Evolutionary conservation across 2,888 invertebrate genomes (phyloP).

Genomic region (Drosophila fungiperda): DNA sequence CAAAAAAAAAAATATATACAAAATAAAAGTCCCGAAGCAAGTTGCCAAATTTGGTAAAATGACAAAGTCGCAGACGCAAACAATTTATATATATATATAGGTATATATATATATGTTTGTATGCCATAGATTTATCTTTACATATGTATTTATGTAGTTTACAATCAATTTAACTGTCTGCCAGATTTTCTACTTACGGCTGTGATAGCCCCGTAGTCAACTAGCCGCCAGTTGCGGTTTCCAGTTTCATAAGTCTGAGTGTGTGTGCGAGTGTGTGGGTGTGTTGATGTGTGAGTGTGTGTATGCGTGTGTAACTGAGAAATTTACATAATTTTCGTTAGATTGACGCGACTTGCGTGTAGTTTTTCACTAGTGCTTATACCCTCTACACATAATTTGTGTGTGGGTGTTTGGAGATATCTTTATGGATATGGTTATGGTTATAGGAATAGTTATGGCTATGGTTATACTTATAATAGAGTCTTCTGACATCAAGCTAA

Average conservation of each 20-base stretch:
- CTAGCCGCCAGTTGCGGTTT: constrained; percentile 40
- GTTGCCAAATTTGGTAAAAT: constrained; percentile 70
- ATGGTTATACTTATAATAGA: constrained; percentile 1
- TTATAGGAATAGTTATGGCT: neutral
- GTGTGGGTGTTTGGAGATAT: constrained; percentile 1
- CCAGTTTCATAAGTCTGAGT: constrained; percentile 33
- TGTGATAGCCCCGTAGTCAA: constrained; percentile 23
- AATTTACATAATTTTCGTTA: constrained; percentile 73
- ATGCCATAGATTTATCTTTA: constrained; percentile 47
- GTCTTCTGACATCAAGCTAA: neutral
- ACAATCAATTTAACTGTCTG: constrained; percentile 77
- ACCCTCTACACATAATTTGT: constrained; percentile 4
- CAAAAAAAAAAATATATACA: constrained; percentile 24
- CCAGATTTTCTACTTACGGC: constrained; percentile 59
- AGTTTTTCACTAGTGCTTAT: constrained; percentile 19
- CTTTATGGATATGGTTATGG: neutral
- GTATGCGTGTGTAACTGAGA: constrained; percentile 28
- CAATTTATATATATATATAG: constrained; percentile 28
- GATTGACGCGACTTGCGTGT: constrained; percentile 44
- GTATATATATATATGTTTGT: neutral
- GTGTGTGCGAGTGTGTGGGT: neutral
- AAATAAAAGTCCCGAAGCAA: constrained; percentile 23
- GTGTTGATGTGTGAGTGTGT: neutral
- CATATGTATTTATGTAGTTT: constrained; percentile 59
- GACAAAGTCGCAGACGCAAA: constrained; percentile 42